Percentiles rank a stretch among this genome's conserved stretches.
phyloP scores from a whole-genome alignment of 2,797 vertebrate species.

The Psittacula derbiana region DNA sequence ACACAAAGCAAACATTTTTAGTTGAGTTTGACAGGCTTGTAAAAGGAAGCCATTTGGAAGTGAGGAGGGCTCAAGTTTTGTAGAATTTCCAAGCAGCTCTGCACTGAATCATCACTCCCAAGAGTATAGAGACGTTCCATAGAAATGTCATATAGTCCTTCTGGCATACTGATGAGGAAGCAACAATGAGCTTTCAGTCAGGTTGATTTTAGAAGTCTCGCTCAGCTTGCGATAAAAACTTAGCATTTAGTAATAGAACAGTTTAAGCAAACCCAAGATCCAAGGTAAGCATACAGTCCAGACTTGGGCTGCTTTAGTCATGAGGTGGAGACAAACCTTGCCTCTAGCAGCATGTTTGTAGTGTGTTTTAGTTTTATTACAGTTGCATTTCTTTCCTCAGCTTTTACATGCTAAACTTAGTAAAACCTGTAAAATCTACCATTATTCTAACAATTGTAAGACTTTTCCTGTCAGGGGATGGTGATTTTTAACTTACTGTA shows the following conservation, averaged over 20 bases:
- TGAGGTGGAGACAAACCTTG: not conserved
- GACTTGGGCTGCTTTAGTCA: not conserved
- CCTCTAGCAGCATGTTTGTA: not conserved
- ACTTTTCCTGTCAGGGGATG: not conserved
- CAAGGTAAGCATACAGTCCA: not conserved
- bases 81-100: conserved; percentile 29
- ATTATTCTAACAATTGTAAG: not conserved
- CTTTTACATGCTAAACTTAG: not conserved
- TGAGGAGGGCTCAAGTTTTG: conserved; percentile 10
- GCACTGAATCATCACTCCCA: conserved; percentile 66
- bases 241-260: not conserved
- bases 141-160: conserved; percentile 64
- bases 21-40: conserved; percentile 3
- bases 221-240: not conserved
- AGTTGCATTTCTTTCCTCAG: not conserved
- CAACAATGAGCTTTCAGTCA: not conserved
- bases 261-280: not conserved
- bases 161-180: conserved; percentile 53
- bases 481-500: not conserved
- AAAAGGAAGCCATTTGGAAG: conserved; percentile 8
- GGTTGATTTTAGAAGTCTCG: not conserved
- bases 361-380: not conserved
- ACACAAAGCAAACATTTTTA: conserved; percentile 24
- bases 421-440: not conserved
- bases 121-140: conserved; percentile 26